Percentiles rank a stretch among this genome's conserved stretches.
Conservation (phyloP, 2,888 invertebrate species). For the Eilema caniola region DNA sequence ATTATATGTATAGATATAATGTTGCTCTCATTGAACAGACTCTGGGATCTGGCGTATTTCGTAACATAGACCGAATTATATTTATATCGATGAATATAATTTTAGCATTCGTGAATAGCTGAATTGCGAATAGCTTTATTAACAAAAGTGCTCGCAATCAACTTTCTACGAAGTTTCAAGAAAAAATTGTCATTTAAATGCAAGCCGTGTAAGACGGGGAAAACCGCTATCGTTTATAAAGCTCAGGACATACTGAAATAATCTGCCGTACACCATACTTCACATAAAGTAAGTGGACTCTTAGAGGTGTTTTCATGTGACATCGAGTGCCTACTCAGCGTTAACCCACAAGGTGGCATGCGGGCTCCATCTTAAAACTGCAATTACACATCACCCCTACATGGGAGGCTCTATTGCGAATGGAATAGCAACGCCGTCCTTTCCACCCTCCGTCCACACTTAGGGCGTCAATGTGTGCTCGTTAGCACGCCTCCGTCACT, state of each 20-base stretch:
- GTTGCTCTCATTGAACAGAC: slow-evolving; percentile 10
- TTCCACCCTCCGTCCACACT: slow-evolving; percentile 4
- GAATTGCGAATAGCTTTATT: background rate
- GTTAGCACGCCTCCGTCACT: slow-evolving; percentile 4
- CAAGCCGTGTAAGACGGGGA: background rate
- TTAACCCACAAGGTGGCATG: background rate
- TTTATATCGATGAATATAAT: background rate
- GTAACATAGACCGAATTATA: background rate
- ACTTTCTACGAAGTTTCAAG: background rate
- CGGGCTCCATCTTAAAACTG: background rate
- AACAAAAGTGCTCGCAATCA: background rate
- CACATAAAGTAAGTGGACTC: background rate
- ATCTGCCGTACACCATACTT: background rate
- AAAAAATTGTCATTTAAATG: background rate
- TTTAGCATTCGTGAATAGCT: background rate
- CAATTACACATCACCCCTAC: slow-evolving; percentile 1
- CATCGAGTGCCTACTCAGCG: slow-evolving; percentile 4
- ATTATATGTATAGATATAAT: slow-evolving; percentile 13
- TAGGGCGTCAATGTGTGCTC: background rate
- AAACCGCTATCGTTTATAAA: background rate
- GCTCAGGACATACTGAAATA: background rate
- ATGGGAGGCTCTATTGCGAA: background rate
- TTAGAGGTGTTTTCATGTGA: background rate
- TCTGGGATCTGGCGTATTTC: background rate
- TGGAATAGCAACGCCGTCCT: background rate